phyloP scores from a whole-genome alignment of 2,113 vertebrate species.

The Apteryx mantelli region DNA sequence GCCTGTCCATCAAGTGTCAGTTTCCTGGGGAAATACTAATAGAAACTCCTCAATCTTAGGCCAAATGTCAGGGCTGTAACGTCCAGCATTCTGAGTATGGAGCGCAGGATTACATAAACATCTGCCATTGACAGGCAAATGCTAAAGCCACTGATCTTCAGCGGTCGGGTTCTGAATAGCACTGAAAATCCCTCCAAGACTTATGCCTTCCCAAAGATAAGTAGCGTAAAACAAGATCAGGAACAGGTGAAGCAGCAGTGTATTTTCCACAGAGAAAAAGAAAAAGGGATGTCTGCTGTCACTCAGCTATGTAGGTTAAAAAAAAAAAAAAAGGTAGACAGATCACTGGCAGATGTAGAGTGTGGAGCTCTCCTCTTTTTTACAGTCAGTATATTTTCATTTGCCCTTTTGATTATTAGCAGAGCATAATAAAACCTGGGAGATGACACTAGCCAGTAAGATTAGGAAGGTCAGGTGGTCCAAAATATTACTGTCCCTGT shows the following conservation, averaged over 20 bases:
- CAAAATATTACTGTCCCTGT: not conserved
- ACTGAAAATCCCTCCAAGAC: slow-evolving; percentile 54
- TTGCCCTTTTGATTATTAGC: not conserved
- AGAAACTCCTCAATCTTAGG: slow-evolving; percentile 63
- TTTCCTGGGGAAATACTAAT: slow-evolving; percentile 57
- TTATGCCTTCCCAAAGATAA: slow-evolving; percentile 35
- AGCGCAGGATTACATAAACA: slow-evolving; percentile 63
- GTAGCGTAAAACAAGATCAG: slow-evolving; percentile 37
- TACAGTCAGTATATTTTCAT: not conserved
- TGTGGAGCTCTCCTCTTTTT: not conserved
- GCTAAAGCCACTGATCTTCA: slow-evolving; percentile 48
- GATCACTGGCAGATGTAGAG: not conserved
- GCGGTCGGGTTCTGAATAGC: slow-evolving; percentile 26
- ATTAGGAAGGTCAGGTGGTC: not conserved
- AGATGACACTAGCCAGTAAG: not conserved
- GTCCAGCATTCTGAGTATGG: slow-evolving; percentile 51
- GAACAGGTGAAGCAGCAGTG: not conserved
- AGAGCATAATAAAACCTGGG: not conserved
- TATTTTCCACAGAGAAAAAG: slow-evolving; percentile 2
- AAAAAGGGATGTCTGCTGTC: not conserved
- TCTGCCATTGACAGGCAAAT: slow-evolving; percentile 71
- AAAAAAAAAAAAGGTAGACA: not conserved
- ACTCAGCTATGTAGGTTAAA: not conserved
- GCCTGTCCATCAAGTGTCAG: slow-evolving; percentile 47
- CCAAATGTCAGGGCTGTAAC: slow-evolving; percentile 60